These are phyloP conservation scores for Polymixis flavicincta DNA, from an alignment of 2,888 invertebrate species.

Conservation along the genomic window DNA sequence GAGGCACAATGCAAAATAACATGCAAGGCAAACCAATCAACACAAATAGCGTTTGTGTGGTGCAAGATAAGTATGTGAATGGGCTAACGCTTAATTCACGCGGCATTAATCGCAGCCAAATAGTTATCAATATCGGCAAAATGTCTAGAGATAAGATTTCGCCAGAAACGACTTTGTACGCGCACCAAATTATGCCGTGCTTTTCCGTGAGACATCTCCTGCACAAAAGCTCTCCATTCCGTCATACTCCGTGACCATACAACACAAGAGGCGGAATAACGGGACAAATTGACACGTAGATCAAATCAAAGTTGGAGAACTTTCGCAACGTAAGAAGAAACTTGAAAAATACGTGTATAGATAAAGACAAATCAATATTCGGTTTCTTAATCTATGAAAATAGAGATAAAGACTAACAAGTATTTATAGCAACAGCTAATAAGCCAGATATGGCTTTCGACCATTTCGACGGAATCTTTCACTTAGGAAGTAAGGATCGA, in stretches of 20 bases:
- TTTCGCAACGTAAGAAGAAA: conserved; percentile 30
- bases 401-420: conserved; percentile 1
- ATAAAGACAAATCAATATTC: neutral
- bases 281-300: conserved; percentile 32
- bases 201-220: neutral
- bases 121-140: neutral
- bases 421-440: neutral
- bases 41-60: neutral
- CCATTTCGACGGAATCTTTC: neutral
- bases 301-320: conserved; percentile 25
- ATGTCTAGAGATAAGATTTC: neutral
- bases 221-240: neutral
- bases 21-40: neutral
- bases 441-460: neutral
- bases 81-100: neutral
- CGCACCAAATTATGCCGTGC: neutral
- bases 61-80: neutral
- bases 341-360: neutral
- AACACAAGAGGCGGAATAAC: conserved; percentile 33
- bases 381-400: conserved; percentile 1
- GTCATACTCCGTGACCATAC: conserved; percentile 3
- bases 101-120: neutral
- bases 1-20: neutral
- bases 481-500: neutral
- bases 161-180: neutral